Percentiles rank a stretch among this genome's conserved stretches.
These are phyloP conservation scores for Musca domestica DNA, from an alignment of 1,140 invertebrate genomes.

Conservation along the genomic window DNA sequence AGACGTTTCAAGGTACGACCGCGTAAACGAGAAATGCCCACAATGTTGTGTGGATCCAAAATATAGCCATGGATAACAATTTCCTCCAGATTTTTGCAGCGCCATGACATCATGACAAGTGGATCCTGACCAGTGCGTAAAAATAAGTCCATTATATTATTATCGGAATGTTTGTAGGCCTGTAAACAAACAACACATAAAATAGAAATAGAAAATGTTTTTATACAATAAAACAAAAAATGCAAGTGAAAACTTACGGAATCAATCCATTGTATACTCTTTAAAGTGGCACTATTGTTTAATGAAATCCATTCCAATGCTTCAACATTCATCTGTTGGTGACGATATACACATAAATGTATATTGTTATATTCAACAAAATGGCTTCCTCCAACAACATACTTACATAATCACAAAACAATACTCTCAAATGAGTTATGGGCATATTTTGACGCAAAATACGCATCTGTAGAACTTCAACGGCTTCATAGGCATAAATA, in stretches of 20 bases:
- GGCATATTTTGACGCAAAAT: slow-evolving; percentile 72
- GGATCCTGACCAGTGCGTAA: slow-evolving; percentile 60
- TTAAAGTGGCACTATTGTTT: slow-evolving; percentile 63
- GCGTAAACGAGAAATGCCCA: slow-evolving; percentile 68
- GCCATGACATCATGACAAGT: slow-evolving; percentile 74
- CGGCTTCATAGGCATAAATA: slow-evolving; percentile 71
- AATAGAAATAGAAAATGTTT: not conserved
- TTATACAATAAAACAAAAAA: not conserved
- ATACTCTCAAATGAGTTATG: slow-evolving; percentile 68
- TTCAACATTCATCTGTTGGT: slow-evolving; percentile 56
- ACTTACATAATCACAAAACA: slow-evolving; percentile 70
- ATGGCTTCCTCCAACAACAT: not conserved
- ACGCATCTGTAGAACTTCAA: slow-evolving; percentile 61
- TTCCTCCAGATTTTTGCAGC: slow-evolving; percentile 66
- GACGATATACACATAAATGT: not conserved
- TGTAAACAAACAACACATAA: slow-evolving; percentile 40
- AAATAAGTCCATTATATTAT: slow-evolving; percentile 34
- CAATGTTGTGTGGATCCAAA: slow-evolving; percentile 59
- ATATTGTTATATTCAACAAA: not conserved
- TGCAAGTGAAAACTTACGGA: slow-evolving; percentile 48
- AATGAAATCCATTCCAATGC: slow-evolving; percentile 60
- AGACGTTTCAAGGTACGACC: slow-evolving; percentile 61
- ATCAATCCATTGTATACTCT: slow-evolving; percentile 71
- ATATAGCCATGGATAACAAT: slow-evolving; percentile 61
- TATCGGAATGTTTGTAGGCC: slow-evolving; percentile 53